Base-by-base conservation (phyloP, 2,113 vertebrate species). In the Lipotes vexillifer region DNA sequence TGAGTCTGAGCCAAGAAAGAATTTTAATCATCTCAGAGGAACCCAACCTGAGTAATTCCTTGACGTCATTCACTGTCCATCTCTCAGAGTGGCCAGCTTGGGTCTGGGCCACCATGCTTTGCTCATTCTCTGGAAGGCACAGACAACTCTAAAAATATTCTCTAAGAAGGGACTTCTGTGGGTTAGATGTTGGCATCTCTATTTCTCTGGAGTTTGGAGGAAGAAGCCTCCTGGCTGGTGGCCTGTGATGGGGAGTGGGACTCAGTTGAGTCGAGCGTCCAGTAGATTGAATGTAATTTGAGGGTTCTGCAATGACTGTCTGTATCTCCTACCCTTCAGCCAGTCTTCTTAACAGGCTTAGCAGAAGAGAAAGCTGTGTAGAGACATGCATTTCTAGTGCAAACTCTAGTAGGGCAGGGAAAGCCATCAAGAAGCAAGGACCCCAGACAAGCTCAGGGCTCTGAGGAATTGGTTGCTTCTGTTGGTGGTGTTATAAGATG, bases 111-210 rank as follows among this genome's bases (percentile, higher is more conserved):
- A 98, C 46, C 38, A 84, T 29, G 15, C 74, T 97, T 96, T 97
- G 94, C 94, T 98, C 97, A 98, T 96, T 96, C 83, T 90, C 84
- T 97, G 97, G 96, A 96, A 98, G 92, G 85, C 65, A 90, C 36
- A 96, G 83, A 77, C 90, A 94, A 97, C 71, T 93, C 97, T 97
- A 97, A 97, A 97, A 98, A 97, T 97, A 97, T 84, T 96, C 89
- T 95, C 89, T 87, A 90, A 90, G 90, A 81, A 98, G 96, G 84
- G 69, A 97, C 83, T 93, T 96, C 41, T 88, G 77, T 55, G 72
- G 44, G 71, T 86, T 94, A 87, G 87, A 90, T 95, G 21, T 90
- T 97, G 93, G 90, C 85, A 82, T 84, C 74, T 93, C 65, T 66
- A 4, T 89, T 96, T 94, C 74, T 94, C 84, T 87, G 63, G 38